Percentiles rank a stretch among this genome's conserved stretches.
phyloP scores from a whole-genome alignment of 2,888 invertebrate species.

The Temnothorax rugatulus region DNA sequence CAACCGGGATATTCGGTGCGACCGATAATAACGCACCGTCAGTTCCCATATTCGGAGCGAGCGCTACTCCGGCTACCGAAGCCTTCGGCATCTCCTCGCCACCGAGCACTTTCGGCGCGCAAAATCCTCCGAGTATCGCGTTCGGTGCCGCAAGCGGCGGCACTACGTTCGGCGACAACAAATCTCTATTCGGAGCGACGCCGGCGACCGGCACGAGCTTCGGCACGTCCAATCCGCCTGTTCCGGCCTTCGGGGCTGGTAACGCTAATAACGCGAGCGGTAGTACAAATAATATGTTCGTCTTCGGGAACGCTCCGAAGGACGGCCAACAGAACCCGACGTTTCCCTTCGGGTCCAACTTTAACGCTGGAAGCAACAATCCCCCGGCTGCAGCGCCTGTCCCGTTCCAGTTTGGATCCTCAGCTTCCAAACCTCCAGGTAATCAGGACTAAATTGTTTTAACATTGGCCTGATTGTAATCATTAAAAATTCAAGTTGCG shows the following conservation, averaged over 20 bases:
- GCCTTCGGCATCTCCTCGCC: constrained; percentile 43
- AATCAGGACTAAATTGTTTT: constrained; percentile 6
- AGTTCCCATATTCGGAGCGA: constrained; percentile 59
- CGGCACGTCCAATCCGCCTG: constrained; percentile 46
- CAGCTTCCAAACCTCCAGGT: constrained; percentile 76
- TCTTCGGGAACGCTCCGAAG: constrained; percentile 71
- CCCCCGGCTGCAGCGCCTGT: constrained; percentile 52
- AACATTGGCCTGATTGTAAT: neutral
- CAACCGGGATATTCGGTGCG: constrained; percentile 27
- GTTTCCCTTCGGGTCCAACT: constrained; percentile 45
- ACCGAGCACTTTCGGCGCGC: constrained; percentile 53
- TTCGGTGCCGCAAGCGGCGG: constrained; percentile 57
- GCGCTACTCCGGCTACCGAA: constrained; percentile 3
- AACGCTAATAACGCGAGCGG: constrained; percentile 43
- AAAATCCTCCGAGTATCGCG: constrained; percentile 37
- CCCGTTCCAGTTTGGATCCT: constrained; percentile 80
- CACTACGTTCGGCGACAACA: constrained; percentile 62
- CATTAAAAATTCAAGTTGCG: neutral
- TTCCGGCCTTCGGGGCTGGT: constrained; percentile 9
- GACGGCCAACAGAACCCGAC: constrained; percentile 57
- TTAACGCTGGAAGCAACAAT: constrained; percentile 52
- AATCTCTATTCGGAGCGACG: constrained; percentile 66
- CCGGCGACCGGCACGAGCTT: constrained; percentile 54
- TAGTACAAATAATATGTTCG: constrained; percentile 63
- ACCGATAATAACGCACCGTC: constrained; percentile 13